These are phyloP conservation scores for Brachionus calyciflorus DNA, from an alignment of 1,140 invertebrate species.

Conservation along the genomic window DNA sequence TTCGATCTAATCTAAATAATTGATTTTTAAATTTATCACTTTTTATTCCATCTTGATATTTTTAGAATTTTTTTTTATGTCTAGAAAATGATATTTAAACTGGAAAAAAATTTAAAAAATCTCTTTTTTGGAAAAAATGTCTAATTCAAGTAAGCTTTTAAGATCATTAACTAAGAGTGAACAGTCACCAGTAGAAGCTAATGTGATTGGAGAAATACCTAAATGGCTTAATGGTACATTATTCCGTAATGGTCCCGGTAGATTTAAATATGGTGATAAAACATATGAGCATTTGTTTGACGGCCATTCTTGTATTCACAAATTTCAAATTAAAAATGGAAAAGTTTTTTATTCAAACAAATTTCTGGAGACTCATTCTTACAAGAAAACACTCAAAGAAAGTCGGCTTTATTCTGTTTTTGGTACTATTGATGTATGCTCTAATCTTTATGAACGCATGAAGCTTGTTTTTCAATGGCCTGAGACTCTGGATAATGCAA, in stretches of 20 bases:
- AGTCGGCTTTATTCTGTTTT: slow-evolving; percentile 6
- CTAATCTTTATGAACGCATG: neutral
- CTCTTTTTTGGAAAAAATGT: neutral
- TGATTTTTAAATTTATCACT: no score
- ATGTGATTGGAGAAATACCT: slow-evolving; percentile 67
- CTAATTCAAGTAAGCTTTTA: neutral
- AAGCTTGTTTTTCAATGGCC: slow-evolving; percentile 1
- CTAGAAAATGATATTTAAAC: no score
- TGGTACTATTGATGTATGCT: slow-evolving; percentile 1
- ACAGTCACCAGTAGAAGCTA: neutral
- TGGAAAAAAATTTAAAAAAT: neutral
- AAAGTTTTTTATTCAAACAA: slow-evolving; percentile 36
- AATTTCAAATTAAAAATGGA: slow-evolving; percentile 61
- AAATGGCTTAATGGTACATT: slow-evolving; percentile 74
- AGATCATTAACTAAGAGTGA: slow-evolving; percentile 27
- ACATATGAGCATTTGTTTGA: slow-evolving; percentile 79
- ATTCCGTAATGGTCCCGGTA: slow-evolving; percentile 79
- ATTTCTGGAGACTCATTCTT: slow-evolving; percentile 18
- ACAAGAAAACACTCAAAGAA: slow-evolving; percentile 3
- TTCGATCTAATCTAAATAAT: no score
- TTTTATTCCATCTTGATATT: no score
- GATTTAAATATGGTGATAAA: slow-evolving; percentile 72
- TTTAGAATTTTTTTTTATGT: no score
- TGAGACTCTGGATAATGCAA: slow-evolving; percentile 26
- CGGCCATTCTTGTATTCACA: slow-evolving; percentile 76